phyloP scores from a whole-genome alignment of 2,888 invertebrate genomes.

The Drosophila tripunctata region DNA sequence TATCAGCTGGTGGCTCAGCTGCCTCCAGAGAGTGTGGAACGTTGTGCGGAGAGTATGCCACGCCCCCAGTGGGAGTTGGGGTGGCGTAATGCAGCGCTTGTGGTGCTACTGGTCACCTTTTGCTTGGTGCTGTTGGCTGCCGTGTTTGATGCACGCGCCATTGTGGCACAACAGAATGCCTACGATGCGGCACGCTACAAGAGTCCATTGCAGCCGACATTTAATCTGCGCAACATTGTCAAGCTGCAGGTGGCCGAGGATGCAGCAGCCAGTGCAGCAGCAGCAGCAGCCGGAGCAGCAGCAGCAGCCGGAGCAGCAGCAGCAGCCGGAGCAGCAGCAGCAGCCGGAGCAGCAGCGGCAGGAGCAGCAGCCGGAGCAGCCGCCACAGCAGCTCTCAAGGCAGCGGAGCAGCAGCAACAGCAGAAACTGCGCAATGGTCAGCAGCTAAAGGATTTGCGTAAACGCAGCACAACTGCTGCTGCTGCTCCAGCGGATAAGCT shows the following conservation, averaged over 20 bases:
- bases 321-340: slow-evolving; percentile 37
- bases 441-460: slow-evolving; percentile 58
- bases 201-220: slow-evolving; percentile 86
- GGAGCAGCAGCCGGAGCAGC: slow-evolving; percentile 34
- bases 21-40: slow-evolving; percentile 87
- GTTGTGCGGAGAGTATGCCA: slow-evolving; percentile 88
- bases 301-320: slow-evolving; percentile 25
- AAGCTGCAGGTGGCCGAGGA: slow-evolving; percentile 59
- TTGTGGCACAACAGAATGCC: slow-evolving; percentile 85
- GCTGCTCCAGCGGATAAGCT: slow-evolving; percentile 9
- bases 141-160: slow-evolving; percentile 89
- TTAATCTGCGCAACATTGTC: slow-evolving; percentile 86
- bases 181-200: slow-evolving; percentile 85
- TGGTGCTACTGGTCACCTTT: slow-evolving; percentile 87
- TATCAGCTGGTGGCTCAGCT: slow-evolving; percentile 89
- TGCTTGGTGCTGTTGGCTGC: slow-evolving; percentile 88
- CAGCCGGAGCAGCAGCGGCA: too few species aligned
- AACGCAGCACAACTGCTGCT: slow-evolving; percentile 29
- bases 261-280: slow-evolving; percentile 9
- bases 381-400: slow-evolving; percentile 27
- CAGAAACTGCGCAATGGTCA: slow-evolving; percentile 47
- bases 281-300: slow-evolving; percentile 35
- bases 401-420: slow-evolving; percentile 26
- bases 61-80: slow-evolving; percentile 91
- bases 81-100: slow-evolving; percentile 87